These are phyloP conservation scores for Cryptus viduatorius DNA, from an alignment of 2,888 invertebrate species.

Conservation along the genomic window DNA sequence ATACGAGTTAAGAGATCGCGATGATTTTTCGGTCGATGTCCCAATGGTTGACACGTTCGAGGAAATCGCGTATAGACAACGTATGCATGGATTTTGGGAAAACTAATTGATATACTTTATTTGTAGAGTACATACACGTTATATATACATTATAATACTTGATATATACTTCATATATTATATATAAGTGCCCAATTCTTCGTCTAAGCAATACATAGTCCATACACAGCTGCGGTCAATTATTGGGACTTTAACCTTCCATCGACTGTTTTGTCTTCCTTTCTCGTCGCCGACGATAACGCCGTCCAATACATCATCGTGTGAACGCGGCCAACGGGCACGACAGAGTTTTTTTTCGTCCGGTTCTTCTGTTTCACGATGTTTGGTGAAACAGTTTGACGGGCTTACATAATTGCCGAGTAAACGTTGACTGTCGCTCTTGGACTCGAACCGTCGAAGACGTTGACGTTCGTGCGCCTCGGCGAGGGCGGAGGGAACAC, in stretches of 20 bases:
- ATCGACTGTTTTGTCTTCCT: slow-evolving; percentile 25
- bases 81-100: neutral
- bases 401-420: slow-evolving; percentile 82
- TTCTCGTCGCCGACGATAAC: slow-evolving; percentile 45
- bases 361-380: slow-evolving; percentile 71
- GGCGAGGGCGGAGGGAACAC: slow-evolving; percentile 10
- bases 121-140: no score
- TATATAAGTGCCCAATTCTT: no score
- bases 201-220: no score
- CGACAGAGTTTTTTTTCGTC: slow-evolving; percentile 45
- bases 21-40: neutral
- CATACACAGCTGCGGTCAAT: slow-evolving; percentile 1
- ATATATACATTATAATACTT: no score
- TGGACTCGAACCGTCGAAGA: slow-evolving; percentile 58
- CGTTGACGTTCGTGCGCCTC: slow-evolving; percentile 11
- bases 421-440: slow-evolving; percentile 82
- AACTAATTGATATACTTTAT: no score
- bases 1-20: neutral
- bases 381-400: slow-evolving; percentile 84
- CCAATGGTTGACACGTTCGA: neutral
- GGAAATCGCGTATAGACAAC: neutral
- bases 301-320: slow-evolving; percentile 71
- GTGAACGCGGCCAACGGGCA: slow-evolving; percentile 76
- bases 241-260: slow-evolving; percentile 9
- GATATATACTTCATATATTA: no score